These are phyloP conservation scores for Acrocera orbiculus DNA, from an alignment of 2,888 invertebrate genomes.

Conservation along the genomic window DNA sequence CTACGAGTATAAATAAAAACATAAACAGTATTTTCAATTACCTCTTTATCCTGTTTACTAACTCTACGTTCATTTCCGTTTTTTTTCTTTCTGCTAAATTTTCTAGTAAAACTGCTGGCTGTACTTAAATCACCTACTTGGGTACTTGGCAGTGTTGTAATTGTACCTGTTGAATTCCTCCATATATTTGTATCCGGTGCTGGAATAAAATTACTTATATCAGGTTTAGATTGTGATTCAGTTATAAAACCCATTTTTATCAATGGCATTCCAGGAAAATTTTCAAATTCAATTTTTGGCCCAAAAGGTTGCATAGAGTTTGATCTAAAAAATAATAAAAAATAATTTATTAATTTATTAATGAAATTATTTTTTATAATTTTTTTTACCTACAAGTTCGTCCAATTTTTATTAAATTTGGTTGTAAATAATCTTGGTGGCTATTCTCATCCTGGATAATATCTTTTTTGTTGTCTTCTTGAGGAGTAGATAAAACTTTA, in stretches of 20 bases:
- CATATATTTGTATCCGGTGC: conserved; percentile 3
- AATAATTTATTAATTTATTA: background rate
- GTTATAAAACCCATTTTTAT: conserved; percentile 19
- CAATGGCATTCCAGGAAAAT: conserved; percentile 31
- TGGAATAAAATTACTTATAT: conserved; percentile 3
- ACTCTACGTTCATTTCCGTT: conserved; percentile 20
- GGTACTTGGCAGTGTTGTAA: conserved; percentile 18
- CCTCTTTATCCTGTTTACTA: conserved; percentile 30
- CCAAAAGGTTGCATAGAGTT: conserved; percentile 34
- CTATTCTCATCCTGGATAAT: no score
- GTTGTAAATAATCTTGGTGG: no score
- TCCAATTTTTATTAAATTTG: no score
- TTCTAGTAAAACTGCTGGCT: conserved; percentile 16
- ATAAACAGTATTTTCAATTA: no score
- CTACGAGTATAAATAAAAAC: no score
- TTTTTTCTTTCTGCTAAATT: conserved; percentile 19
- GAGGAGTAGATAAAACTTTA: no score
- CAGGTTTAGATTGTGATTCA: conserved; percentile 15
- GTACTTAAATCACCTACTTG: conserved; percentile 21
- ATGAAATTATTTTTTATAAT: no score
- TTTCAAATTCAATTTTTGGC: conserved; percentile 31
- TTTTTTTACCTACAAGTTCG: no score
- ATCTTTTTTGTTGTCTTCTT: no score
- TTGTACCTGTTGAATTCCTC: conserved; percentile 4
- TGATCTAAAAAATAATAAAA: conserved; percentile 16